Evolutionary conservation across 2,797 vertebrate genomes (phyloP), one percentile per base, ranked within the genome.

Genomic region (Bovichtus diacanthus): DNA sequence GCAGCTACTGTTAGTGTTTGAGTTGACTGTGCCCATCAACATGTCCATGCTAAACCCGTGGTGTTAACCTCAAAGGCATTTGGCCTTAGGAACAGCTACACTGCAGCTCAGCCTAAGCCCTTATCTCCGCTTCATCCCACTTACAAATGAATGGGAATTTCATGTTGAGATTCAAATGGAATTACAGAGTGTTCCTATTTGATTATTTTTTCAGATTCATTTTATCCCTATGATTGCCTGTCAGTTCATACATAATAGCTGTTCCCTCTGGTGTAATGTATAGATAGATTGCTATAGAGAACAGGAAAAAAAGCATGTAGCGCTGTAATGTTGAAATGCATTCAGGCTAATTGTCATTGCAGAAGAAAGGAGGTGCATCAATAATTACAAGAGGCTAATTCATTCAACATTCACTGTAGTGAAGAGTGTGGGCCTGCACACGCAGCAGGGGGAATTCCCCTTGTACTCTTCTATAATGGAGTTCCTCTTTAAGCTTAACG

Each of bases 81-180:
- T 79, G 79, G 74, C 80, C 81, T 74, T 19, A 50, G 84, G 77
- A 78, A 76, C 64, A 66, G 39, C 77, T 70, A 64, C 0, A 31
- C 77, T 15, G 38, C 29, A 9, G 80, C 82, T 84, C 74, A 82
- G 76, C 74, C 56, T 79, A 76, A 89, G 78, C 79, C 50, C 46
- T 84, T 39, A 65, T 74, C 78, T 80, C 50, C 1, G 77, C 81
- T 80, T 83, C 76, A 90, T 80, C 76, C 80, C 78, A 72, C 79
- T 87, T 69, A 83, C 70, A 83, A 80, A 89, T 74, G 68, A 90
- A 87, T 83, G 75, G 77, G 75, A 88, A 87, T 88, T 67, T 87
- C 67, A 81, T 88, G 74, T 80, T n/a, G 51, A 65, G 66, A 85
- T 74, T 85, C 70, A 86, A 70, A 88, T 70, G 76, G 81, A 87